Percentiles rank a stretch among this genome's conserved stretches.
Evolutionary conservation across 2,888 invertebrate genomes (phyloP).

Genomic region (Germaria angustata): DNA sequence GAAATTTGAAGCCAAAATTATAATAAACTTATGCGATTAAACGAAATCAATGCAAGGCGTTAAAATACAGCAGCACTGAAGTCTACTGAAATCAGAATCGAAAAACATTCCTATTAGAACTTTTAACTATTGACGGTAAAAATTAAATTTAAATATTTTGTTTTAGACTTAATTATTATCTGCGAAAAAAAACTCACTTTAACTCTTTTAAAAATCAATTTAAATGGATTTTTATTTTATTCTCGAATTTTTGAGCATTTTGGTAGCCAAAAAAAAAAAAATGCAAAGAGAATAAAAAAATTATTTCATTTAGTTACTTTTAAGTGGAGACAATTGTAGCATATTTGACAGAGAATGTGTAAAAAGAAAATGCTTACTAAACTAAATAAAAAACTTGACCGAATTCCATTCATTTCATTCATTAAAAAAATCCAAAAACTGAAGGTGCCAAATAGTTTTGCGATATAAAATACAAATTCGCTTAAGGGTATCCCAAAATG

Average conservation of each 20-base stretch:
- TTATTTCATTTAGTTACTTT: conserved; percentile 47
- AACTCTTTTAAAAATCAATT: conserved; percentile 14
- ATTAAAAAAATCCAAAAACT: not conserved
- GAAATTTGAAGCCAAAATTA: not conserved
- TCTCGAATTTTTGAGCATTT: too few species aligned
- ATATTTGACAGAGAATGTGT: conserved; percentile 14
- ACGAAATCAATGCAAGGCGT: not conserved
- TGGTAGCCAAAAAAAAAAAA: not conserved
- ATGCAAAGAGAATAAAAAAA: not conserved
- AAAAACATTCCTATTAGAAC: too few species aligned
- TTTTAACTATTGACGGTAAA: not conserved
- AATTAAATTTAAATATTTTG: not conserved
- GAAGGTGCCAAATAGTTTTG: conserved; percentile 25
- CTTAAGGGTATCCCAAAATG: not conserved
- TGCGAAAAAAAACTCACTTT: not conserved
- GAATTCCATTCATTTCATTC: conserved; percentile 28
- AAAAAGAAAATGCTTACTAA: not conserved
- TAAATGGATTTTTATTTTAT: not conserved
- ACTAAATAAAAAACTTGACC: conserved; percentile 34
- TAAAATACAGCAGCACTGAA: too few species aligned
- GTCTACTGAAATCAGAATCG: too few species aligned
- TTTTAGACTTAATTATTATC: too few species aligned
- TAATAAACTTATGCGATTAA: conserved; percentile 13
- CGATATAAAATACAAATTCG: not conserved
- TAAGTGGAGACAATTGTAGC: conserved; percentile 49